phyloP scores from a whole-genome alignment of 1,140 invertebrate species.

The Acromyrmex echinatior region DNA sequence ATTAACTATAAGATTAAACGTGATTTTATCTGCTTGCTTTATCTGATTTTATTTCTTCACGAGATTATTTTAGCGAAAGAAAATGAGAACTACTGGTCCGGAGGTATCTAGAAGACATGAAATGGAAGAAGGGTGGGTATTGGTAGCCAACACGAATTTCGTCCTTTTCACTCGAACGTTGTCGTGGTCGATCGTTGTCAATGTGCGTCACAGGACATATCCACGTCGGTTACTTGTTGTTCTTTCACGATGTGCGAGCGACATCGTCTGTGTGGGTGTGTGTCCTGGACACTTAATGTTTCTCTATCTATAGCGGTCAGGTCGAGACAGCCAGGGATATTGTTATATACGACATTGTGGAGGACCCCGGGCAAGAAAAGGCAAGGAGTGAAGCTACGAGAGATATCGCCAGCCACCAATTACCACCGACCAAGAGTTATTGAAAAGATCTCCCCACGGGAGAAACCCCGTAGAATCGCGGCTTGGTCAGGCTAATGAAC shows the following conservation, averaged over 20 bases:
- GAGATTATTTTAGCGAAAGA: background rate
- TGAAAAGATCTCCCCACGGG: conserved; percentile 85
- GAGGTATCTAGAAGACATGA: conserved; percentile 76
- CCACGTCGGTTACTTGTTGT: conserved; percentile 63
- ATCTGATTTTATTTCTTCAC: background rate
- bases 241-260: conserved; percentile 31
- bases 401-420: conserved; percentile 85
- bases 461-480: conserved; percentile 78
- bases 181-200: conserved; percentile 51
- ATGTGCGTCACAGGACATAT: conserved; percentile 53
- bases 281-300: conserved; percentile 85
- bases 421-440: conserved; percentile 85
- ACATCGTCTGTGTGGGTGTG: conserved; percentile 48
- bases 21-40: background rate
- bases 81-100: conserved; percentile 76
- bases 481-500: conserved; percentile 84
- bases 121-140: conserved; percentile 79
- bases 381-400: conserved; percentile 77
- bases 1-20: background rate
- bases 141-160: conserved; percentile 74
- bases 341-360: conserved; percentile 86
- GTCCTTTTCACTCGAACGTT: conserved; percentile 50
- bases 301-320: conserved; percentile 85
- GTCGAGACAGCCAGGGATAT: conserved; percentile 82
- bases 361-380: conserved; percentile 72